A percentile compares a stretch with the other conserved stretches of the same genome.
phyloP scores from a whole-genome alignment of 2,888 invertebrate genomes.

The Eledona agricola region DNA sequence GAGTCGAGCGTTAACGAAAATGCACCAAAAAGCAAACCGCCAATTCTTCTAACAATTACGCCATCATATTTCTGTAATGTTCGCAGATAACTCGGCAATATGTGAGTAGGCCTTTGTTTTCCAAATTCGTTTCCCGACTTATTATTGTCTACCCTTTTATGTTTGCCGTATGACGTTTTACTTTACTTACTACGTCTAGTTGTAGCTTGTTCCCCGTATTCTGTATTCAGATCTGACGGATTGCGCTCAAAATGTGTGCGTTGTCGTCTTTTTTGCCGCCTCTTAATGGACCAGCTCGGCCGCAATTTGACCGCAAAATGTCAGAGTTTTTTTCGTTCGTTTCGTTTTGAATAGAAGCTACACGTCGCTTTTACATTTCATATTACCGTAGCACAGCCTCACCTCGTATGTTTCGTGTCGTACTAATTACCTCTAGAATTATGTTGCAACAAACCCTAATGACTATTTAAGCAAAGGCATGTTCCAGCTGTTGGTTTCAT shows the following conservation, averaged over 20 bases:
- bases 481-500: constrained; percentile 25
- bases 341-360: constrained; percentile 26
- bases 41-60: constrained; percentile 40
- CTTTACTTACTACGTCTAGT: constrained; percentile 21
- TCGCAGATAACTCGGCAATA: constrained; percentile 62
- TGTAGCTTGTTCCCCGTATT: constrained; percentile 28
- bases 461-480: constrained; percentile 29
- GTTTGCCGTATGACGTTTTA: constrained; percentile 34
- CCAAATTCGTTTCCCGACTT: constrained; percentile 54
- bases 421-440: constrained; percentile 31
- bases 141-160: constrained; percentile 44
- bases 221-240: constrained; percentile 16
- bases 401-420: constrained; percentile 25
- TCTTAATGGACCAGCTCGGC: constrained; percentile 21
- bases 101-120: constrained; percentile 60
- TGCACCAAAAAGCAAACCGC: constrained; percentile 31
- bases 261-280: constrained; percentile 7
- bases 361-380: constrained; percentile 35
- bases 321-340: constrained; percentile 15
- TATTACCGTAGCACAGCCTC: constrained; percentile 33
- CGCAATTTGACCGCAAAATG: constrained; percentile 26
- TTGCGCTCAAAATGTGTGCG: constrained; percentile 26
- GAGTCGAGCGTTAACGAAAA: constrained; percentile 25
- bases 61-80: constrained; percentile 57
- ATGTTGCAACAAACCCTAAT: constrained; percentile 27